Evolutionary conservation across 2,888 invertebrate species (phyloP), one percentile per base, ranked within the genome.

Genomic region (Drosophila kokeensis): DNA sequence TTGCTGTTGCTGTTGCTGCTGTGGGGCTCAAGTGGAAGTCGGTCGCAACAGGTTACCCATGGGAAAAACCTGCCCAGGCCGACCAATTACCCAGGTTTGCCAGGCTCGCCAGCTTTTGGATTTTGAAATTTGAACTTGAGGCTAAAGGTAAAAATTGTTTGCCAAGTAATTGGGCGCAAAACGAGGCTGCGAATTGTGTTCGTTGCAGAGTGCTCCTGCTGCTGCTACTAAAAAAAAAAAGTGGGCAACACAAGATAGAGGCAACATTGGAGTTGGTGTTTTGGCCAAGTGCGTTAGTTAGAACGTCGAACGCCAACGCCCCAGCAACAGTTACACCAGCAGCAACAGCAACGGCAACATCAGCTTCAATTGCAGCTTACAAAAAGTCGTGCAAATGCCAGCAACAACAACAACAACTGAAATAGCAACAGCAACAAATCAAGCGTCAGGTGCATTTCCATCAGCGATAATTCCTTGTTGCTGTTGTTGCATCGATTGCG

Each of bases 81-180:
- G 66, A 63, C 72, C 90, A 90, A 86, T 86, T 90, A 90, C 89
- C 66, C 48, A 32, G 64, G 4, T 24, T 45, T 24, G 45, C 45
- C 45, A 45, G 45, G 45, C 24, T 15, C 15, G 45, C 24, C 45
- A 45, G 58, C 62, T 81, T 86, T 86, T 81, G 90, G 90, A 90
- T 91, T 92, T 92, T 91, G 89, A 91, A 92, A 92, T 92, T 92
- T 92, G 92, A 92, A 92, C 92, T 92, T 92, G 92, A 89, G 92
- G 92, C 92, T 92, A 92, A 92, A 92, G 92, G 92, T 92, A 92
- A 91, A 92, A 92, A 92, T 91, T 92, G 92, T 92, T 91, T 91
- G 89, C 91, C 90, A 89, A 91, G 92, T 92, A 92, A 92, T 92
- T 92, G 92, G 82, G 82, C 89, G 82, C 81, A 88, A 87, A 87